Evolutionary conservation across 92 coral and sea anemone genomes (phyloP), one percentile per base, ranked within the genome.

Genomic region (Phenganax marumi): DNA sequence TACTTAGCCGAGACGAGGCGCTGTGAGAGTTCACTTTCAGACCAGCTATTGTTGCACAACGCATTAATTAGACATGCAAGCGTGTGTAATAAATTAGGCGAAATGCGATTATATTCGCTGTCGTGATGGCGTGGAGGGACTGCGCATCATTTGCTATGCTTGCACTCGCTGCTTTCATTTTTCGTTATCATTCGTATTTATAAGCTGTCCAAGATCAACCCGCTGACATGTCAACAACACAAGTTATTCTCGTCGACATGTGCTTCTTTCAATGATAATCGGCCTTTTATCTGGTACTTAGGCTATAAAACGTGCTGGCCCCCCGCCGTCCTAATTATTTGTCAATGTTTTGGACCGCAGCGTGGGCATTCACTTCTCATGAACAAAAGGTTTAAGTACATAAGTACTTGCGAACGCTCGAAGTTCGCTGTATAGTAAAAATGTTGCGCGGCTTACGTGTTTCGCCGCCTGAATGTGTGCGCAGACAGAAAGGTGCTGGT

Each of bases 321-420:
- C 70, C 83, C 83, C 60, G 83, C 83, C 47, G 83, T 46, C 63
- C 46, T 61, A 46, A 78, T 78, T 78, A 78, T 78, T 78, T 78
- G 58, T 49, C 83, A 78, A 78, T 62, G 83, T 78, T 61, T 78
- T 78, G 10, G 52, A 14, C 58, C 58, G 8, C 73, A 53, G 72
- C 83, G 52, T 78, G 83, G 53, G 73, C 16, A 51, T 39, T 56
- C 17, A 19, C 50, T 8, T 22, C 49, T 23, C 39, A 62, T 21
- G 81, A 76, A 76, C 56, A 76, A 76, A 48, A 57, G 22, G 39
- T 55, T 24, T 55, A 5, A 33, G 43, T 33, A 33, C 43, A 33
- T 54, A 54, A 39, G 52, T 19, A 13, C 11, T 49, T 76, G 12
- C 2, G 62, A 21, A 74, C 51, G 50, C 81, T 8, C 23, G 21